A percentile compares a stretch with the other conserved stretches of the same genome.
Conservation (phyloP, 1,140 invertebrate genomes). For the Steinernema feltiae region DNA sequence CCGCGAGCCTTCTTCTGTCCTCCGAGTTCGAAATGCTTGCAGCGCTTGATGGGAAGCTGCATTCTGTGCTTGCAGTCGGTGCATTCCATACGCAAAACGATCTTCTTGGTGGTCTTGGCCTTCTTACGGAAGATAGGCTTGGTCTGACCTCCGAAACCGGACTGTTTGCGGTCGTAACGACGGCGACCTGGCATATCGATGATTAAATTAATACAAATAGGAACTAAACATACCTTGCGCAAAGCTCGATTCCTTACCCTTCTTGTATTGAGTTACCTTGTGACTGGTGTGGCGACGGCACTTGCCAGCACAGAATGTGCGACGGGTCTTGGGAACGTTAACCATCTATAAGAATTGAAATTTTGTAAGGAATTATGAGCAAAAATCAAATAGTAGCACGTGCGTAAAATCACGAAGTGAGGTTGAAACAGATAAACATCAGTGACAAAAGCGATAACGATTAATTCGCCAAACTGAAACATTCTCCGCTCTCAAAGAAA, state of each 20-base stretch:
- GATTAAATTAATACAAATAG: constrained; percentile 22
- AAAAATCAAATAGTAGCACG: too few relatives aligned
- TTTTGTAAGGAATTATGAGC: too few relatives aligned
- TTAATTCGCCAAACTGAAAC: too few relatives aligned
- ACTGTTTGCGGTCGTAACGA: constrained; percentile 97
- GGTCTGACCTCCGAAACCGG: constrained; percentile 98
- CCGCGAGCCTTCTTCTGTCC: constrained; percentile 85
- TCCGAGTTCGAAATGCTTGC: constrained; percentile 99
- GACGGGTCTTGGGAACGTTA: constrained; percentile 95
- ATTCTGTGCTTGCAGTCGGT: constrained; percentile 90
- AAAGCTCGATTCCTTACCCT: constrained; percentile 77
- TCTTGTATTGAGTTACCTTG: constrained; percentile 99
- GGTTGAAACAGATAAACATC: too few relatives aligned
- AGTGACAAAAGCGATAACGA: too few relatives aligned
- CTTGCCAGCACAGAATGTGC: constrained; percentile 86
- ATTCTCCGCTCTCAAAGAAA: too few relatives aligned
- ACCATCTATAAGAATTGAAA: constrained; percentile 67
- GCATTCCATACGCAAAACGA: constrained; percentile 98
- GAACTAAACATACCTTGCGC: constrained; percentile 61
- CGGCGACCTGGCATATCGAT: constrained; percentile 64
- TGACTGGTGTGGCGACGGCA: constrained; percentile 96
- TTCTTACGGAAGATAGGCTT: constrained; percentile 99
- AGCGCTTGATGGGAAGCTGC: constrained; percentile 91
- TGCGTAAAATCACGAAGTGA: too few relatives aligned
- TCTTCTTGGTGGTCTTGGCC: constrained; percentile 99